phyloP scores from a whole-genome alignment of 2,888 invertebrate genomes.

The Microplitis deprimator region DNA sequence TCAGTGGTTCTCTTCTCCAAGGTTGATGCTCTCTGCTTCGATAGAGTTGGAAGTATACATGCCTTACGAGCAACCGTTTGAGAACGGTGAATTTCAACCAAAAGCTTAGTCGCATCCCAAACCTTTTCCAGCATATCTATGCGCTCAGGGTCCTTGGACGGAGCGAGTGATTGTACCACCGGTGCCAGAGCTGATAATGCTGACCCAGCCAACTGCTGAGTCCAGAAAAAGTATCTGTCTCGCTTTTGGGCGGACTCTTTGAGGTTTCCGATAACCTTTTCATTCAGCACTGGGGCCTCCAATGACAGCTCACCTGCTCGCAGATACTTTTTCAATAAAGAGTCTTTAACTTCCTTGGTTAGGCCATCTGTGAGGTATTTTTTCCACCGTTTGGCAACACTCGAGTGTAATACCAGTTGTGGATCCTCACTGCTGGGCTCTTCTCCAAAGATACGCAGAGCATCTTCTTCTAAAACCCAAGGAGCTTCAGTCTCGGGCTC shows the following conservation, averaged over 20 bases:
- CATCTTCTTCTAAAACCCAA: constrained; percentile 24
- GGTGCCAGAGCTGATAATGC: constrained; percentile 20
- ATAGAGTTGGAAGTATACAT: constrained; percentile 28
- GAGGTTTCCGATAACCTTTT: neutral
- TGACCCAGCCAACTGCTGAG: constrained; percentile 43
- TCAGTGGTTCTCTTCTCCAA: constrained; percentile 28
- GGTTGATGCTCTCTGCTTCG: constrained; percentile 13
- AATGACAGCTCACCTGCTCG: neutral
- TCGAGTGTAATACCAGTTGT: constrained; percentile 15
- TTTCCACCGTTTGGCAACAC: constrained; percentile 30
- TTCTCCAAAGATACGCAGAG: constrained; percentile 23
- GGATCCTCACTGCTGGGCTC: constrained; percentile 18
- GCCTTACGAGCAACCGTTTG: constrained; percentile 31
- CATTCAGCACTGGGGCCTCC: constrained; percentile 1
- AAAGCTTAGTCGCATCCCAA: constrained; percentile 26
- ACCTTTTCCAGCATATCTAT: constrained; percentile 25
- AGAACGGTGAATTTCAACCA: neutral
- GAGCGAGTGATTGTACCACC: constrained; percentile 16
- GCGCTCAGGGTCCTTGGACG: constrained; percentile 1
- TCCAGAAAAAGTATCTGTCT: constrained; percentile 42
- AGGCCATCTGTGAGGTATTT: constrained; percentile 30
- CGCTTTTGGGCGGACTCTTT: neutral
- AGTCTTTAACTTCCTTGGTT: constrained; percentile 16
- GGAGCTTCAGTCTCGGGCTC: neutral
- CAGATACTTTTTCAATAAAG: neutral